These are phyloP conservation scores for Drepana arcuata DNA, from an alignment of 1,140 invertebrate genomes.

Conservation along the genomic window DNA sequence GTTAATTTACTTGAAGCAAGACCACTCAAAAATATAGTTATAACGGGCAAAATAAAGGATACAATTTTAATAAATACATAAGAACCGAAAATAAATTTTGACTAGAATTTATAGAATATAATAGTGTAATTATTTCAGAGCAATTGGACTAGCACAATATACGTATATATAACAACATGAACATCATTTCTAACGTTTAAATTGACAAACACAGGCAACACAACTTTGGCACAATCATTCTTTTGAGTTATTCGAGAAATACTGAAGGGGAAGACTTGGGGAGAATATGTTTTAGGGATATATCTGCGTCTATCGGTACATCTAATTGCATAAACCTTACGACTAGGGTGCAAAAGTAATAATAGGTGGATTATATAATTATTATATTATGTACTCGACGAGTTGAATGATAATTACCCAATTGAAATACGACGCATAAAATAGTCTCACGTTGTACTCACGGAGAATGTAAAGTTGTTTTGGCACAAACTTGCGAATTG, in stretches of 20 bases:
- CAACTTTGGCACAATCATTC: slow-evolving; percentile 61
- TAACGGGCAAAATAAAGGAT: slow-evolving; percentile 28
- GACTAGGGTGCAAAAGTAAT: slow-evolving; percentile 62
- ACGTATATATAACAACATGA: too few relatives aligned
- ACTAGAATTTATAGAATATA: slow-evolving; percentile 55
- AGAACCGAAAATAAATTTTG: slow-evolving; percentile 52
- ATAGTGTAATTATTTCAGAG: slow-evolving; percentile 44
- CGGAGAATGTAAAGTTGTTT: too few relatives aligned
- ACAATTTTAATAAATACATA: slow-evolving; percentile 24
- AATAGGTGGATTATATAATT: slow-evolving; percentile 30
- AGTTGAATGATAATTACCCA: slow-evolving; percentile 8
- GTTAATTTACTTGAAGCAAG: slow-evolving; percentile 45
- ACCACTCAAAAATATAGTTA: slow-evolving; percentile 45
- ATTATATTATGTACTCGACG: too few relatives aligned
- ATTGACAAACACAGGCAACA: slow-evolving; percentile 33
- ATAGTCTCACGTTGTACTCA: too few relatives aligned
- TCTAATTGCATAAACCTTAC: slow-evolving; percentile 49
- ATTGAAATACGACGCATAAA: slow-evolving; percentile 5
- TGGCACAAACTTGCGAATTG: slow-evolving; percentile 44
- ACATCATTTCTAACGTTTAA: too few relatives aligned
- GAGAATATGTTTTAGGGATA: slow-evolving; percentile 56
- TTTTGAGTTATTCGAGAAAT: slow-evolving; percentile 40
- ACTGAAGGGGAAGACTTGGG: slow-evolving; percentile 62
- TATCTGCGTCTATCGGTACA: slow-evolving; percentile 42
- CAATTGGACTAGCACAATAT: slow-evolving; percentile 55